phyloP scores from a whole-genome alignment of 2,113 vertebrate species.

The Zosterops pallidus region DNA sequence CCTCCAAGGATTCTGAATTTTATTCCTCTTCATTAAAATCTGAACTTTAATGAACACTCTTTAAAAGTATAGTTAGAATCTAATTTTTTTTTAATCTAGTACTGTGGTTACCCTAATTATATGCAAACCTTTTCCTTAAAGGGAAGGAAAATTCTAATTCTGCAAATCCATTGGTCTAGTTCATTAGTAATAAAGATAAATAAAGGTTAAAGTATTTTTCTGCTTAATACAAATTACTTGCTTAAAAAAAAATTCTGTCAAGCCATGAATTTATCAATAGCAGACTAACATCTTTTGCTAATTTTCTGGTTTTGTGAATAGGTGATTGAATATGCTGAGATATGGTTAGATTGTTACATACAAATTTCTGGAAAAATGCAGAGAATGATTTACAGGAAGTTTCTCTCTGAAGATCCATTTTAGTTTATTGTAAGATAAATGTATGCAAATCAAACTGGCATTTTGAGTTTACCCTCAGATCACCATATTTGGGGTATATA shows the following conservation, averaged over 20 bases:
- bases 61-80: neutral
- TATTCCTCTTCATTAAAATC: neutral
- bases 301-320: neutral
- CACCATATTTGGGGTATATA: neutral
- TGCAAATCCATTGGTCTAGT: neutral
- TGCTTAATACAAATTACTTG: neutral
- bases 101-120: neutral
- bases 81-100: neutral
- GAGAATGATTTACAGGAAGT: neutral
- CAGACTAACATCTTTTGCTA: neutral
- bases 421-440: neutral
- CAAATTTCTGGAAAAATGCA: neutral
- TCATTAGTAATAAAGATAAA: neutral
- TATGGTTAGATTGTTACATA: neutral
- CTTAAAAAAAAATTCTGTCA: neutral
- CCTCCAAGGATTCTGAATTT: neutral
- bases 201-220: neutral
- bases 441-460: neutral
- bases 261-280: neutral
- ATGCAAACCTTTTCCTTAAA: neutral
- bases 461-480: neutral
- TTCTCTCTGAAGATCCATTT: conserved; percentile 24
- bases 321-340: neutral
- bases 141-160: neutral
- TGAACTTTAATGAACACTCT: neutral